Evolutionary conservation across 2,113 vertebrate species (phyloP).

Genomic region (Pampusana beccarii): DNA sequence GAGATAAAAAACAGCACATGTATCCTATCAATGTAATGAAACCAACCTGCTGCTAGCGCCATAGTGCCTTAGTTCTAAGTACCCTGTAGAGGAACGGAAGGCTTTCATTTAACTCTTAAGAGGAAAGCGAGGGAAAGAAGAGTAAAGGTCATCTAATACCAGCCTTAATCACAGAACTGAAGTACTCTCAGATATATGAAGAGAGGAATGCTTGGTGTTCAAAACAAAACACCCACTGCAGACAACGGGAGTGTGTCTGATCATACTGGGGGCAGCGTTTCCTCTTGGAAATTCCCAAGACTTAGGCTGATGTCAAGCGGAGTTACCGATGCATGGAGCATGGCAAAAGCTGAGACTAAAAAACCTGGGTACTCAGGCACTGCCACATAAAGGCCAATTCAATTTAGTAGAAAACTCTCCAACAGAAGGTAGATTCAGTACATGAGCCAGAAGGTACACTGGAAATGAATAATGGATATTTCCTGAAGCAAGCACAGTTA

Average conservation of each 20-base stretch:
- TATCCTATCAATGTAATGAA: conserved; percentile 88
- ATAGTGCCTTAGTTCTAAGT: conserved; percentile 75
- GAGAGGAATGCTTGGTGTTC: conserved; percentile 63
- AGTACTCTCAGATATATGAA: conserved; percentile 68
- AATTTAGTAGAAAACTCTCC: background rate
- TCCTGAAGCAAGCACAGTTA: background rate
- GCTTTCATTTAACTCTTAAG: conserved; percentile 83
- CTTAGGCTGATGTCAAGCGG: background rate
- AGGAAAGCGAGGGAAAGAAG: conserved; percentile 75
- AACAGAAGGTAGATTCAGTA: conserved; percentile 36
- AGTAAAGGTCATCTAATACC: conserved; percentile 80
- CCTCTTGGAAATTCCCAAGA: conserved; percentile 61
- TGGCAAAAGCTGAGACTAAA: background rate
- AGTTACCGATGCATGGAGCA: background rate
- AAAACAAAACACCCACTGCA: conserved; percentile 71
- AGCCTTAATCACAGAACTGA: conserved; percentile 76
- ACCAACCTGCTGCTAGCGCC: conserved; percentile 81
- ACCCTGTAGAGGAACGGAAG: conserved; percentile 81
- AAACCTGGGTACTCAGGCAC: background rate
- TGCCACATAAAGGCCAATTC: background rate
- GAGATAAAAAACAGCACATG: conserved; percentile 88
- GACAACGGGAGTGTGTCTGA: conserved; percentile 70
- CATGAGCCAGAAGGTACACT: conserved; percentile 45
- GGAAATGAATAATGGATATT: conserved; percentile 50
- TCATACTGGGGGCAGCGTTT: conserved; percentile 59